Conservation (phyloP, 2,113 vertebrate genomes). For the Daboia siamensis region DNA sequence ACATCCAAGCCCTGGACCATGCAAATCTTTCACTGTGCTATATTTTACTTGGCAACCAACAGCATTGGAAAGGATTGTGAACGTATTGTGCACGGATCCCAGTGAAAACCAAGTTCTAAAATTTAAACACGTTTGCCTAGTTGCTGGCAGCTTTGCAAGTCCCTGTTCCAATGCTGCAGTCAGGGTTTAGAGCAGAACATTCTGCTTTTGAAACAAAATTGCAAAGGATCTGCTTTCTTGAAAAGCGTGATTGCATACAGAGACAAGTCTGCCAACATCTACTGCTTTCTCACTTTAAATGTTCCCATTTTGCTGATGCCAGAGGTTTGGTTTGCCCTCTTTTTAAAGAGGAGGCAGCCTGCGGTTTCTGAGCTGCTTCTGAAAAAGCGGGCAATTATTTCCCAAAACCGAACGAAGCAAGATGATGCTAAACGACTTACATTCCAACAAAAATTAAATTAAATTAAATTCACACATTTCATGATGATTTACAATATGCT, state of each 20-base stretch:
- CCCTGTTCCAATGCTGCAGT: conserved; percentile 28
- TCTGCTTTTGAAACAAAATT: conserved; percentile 13
- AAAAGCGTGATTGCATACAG: background rate
- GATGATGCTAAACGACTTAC: background rate
- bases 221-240: background rate
- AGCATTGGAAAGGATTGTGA: conserved; percentile 54
- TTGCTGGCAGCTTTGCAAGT: conserved; percentile 3
- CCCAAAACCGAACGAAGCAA: background rate
- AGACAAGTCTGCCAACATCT: background rate
- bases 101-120: conserved; percentile 40
- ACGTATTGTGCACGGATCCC: conserved; percentile 40
- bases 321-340: background rate
- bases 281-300: background rate
- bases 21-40: conserved; percentile 45
- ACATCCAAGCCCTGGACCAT: background rate
- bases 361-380: background rate
- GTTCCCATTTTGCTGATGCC: background rate
- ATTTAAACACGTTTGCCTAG: conserved; percentile 30
- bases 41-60: conserved; percentile 46
- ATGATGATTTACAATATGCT: background rate
- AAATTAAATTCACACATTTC: background rate
- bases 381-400: background rate
- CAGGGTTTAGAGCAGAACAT: conserved; percentile 31
- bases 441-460: background rate
- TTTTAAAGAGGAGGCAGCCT: background rate